A percentile compares a stretch with the other conserved stretches of the same genome.
Conservation (phyloP, 1,140 invertebrate species). For the Eurosta solidaginis region DNA sequence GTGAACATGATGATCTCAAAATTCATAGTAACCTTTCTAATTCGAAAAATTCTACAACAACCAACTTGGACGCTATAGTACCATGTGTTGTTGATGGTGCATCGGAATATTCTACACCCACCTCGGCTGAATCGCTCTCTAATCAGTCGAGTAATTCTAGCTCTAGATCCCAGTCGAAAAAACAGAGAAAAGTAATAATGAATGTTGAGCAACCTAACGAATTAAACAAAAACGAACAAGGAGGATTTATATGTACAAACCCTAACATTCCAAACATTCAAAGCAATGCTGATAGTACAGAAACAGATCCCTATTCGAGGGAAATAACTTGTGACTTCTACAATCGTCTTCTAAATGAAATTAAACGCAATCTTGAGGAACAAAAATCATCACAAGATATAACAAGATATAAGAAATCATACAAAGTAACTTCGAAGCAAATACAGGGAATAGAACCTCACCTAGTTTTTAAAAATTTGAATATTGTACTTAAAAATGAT, state of each 20-base stretch:
- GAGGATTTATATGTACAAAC: no score
- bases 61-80: not conserved
- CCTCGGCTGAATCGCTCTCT: constrained; percentile 45
- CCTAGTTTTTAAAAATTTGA: constrained; percentile 52
- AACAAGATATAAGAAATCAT: not conserved
- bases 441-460: constrained; percentile 29
- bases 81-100: constrained; percentile 31
- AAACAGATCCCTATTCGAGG: constrained; percentile 35
- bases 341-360: constrained; percentile 55
- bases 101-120: constrained; percentile 36
- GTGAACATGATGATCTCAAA: not conserved
- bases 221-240: not conserved
- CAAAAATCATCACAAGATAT: not conserved
- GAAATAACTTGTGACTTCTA: constrained; percentile 56
- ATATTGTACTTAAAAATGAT: constrained; percentile 50
- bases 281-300: not conserved
- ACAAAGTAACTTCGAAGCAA: constrained; percentile 29
- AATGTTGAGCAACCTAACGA: not conserved
- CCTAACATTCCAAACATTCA: not conserved
- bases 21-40: not conserved
- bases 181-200: constrained; percentile 34
- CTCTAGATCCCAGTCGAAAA: constrained; percentile 53
- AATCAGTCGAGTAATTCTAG: constrained; percentile 53
- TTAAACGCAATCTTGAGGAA: constrained; percentile 50
- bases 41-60: not conserved